These are phyloP conservation scores for Colius striatus DNA, from an alignment of 2,113 vertebrate species.

Conservation along the genomic window DNA sequence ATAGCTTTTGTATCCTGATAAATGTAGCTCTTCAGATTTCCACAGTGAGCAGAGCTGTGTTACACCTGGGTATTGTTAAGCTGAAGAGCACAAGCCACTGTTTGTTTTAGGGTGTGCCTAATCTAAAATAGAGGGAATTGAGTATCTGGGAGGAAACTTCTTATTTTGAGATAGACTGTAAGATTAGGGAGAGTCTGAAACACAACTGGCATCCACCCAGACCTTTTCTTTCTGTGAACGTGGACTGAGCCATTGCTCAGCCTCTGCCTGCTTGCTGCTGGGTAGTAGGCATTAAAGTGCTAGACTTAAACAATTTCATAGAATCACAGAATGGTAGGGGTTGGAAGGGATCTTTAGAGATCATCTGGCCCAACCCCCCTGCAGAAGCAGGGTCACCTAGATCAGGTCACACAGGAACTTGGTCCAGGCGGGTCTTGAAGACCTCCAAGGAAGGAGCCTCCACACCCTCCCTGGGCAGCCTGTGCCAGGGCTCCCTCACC, in stretches of 20 bases:
- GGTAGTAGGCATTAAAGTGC: neutral
- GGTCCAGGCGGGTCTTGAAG: no score
- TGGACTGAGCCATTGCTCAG: neutral
- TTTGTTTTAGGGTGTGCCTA: neutral
- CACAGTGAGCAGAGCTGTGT: neutral
- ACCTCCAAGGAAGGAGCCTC: no score
- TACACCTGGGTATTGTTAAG: neutral
- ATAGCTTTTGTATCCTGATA: neutral
- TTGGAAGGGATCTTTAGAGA: no score
- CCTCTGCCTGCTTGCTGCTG: neutral
- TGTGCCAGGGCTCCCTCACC: no score
- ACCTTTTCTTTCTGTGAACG: neutral
- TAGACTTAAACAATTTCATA: neutral
- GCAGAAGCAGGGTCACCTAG: no score
- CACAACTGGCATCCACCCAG: neutral
- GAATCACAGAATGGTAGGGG: no score
- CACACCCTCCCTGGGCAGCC: no score
- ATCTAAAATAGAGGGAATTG: neutral
- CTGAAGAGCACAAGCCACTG: neutral
- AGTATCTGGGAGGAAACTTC: neutral
- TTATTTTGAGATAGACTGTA: neutral
- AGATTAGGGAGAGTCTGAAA: neutral
- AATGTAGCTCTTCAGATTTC: neutral
- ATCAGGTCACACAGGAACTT: no score
- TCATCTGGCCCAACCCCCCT: no score